phyloP scores from a whole-genome alignment of 2,888 invertebrate genomes.

The Agrotis ipsilon region DNA sequence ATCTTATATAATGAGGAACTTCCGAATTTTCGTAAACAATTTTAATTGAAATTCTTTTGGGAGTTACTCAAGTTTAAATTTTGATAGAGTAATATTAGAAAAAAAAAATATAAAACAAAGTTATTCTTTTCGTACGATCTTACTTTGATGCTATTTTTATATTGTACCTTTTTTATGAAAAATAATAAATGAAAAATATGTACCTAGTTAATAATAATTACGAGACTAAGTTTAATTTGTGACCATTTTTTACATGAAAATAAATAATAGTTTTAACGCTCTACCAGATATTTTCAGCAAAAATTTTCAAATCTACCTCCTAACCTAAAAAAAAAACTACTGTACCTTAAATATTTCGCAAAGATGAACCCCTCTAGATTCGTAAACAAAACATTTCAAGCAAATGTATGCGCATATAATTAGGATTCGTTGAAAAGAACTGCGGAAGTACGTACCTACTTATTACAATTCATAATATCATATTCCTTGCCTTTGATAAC shows the following conservation, averaged over 20 bases:
- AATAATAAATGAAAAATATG: no score
- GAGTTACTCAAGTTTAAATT: slow-evolving; percentile 66
- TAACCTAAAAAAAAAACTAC: not conserved
- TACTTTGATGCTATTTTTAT: no score
- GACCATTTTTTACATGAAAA: no score
- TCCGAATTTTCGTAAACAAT: slow-evolving; percentile 65
- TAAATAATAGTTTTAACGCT: no score
- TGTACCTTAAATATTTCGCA: slow-evolving; percentile 3
- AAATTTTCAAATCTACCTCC: not conserved
- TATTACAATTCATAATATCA: slow-evolving; percentile 70
- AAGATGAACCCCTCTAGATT: slow-evolving; percentile 7
- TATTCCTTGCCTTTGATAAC: slow-evolving; percentile 63
- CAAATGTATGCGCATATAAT: slow-evolving; percentile 73
- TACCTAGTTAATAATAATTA: no score
- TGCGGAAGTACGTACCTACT: slow-evolving; percentile 58
- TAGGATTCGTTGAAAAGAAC: slow-evolving; percentile 58
- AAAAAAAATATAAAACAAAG: slow-evolving; percentile 33
- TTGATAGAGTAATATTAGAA: slow-evolving; percentile 40
- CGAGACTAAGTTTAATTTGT: no score
- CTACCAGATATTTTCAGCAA: no score
- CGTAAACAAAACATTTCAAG: slow-evolving; percentile 60
- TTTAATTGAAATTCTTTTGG: slow-evolving; percentile 74
- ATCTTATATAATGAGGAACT: slow-evolving; percentile 45
- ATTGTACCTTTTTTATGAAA: no score
- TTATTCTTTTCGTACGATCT: not conserved